Evolutionary conservation across 2,888 invertebrate species (phyloP), one percentile per base, ranked within the genome.

Genomic region (Holacanthella duospinosa): DNA sequence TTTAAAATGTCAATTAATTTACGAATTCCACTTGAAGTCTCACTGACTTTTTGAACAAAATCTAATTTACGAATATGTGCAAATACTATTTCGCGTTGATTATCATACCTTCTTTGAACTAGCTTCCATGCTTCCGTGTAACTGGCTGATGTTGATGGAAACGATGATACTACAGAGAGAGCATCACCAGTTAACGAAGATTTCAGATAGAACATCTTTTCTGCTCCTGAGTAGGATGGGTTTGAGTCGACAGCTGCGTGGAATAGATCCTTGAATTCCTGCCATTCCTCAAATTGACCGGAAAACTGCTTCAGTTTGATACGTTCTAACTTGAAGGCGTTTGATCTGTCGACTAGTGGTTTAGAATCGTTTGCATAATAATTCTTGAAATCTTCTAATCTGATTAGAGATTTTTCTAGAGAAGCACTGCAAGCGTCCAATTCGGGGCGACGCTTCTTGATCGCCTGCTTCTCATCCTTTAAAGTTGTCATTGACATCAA

Each of bases 271-370:
- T 28, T 27, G 28, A 66, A 68, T 1, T 61, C 55, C 19, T n/a
- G 53, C 68, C 68, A 68, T 1, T 64, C 62, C 4, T 61, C 54
- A 44, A 60, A 64, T 2, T 58, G 53, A 2, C 69, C 66, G 19
- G 26, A 12, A 28, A 69, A 67, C 1, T 21, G 53, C 0, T 64
- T 66, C 1, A 67, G 58, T 1, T 66, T 58, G 3, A 69, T 1
- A 12, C 43, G 21, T 2, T 64, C 65, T 24, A 69, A 48, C 19
- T 64, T 67, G 36, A 36, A 36, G n/a, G n/a, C n/a, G n/a, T n/a
- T n/a, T n/a, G n/a, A n/a, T n/a, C n/a, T n/a, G n/a, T n/a, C n/a
- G n/a, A n/a, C n/a, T n/a, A n/a, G n/a, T n/a, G n/a, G n/a, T n/a
- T n/a, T n/a, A n/a, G n/a, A n/a, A n/a, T n/a, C n/a, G n/a, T n/a